Evolutionary conservation across 2,888 invertebrate genomes (phyloP).

Genomic region (Malachius bipustulatus): DNA sequence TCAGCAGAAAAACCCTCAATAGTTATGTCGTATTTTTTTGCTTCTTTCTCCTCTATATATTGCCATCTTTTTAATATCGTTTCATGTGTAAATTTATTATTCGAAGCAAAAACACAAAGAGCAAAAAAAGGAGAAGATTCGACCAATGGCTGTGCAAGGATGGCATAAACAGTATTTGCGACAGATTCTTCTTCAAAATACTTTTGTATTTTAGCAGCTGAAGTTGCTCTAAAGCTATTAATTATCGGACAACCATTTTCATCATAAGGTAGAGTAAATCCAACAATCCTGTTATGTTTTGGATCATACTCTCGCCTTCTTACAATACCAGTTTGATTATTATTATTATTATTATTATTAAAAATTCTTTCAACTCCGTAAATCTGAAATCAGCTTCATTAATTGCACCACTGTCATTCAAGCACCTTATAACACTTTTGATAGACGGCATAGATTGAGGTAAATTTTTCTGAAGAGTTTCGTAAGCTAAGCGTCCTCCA

Average conservation of each 20-base stretch:
- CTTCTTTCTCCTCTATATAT: too few relatives aligned
- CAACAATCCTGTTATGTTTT: constrained; percentile 5
- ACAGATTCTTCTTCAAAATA: neutral
- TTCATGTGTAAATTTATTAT: too few relatives aligned
- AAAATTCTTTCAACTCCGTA: constrained; percentile 5
- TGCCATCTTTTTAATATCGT: too few relatives aligned
- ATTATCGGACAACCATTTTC: constrained; percentile 6
- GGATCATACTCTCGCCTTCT: constrained; percentile 4
- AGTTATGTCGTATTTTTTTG: too few relatives aligned
- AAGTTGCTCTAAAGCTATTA: constrained; percentile 5
- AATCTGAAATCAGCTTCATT: constrained; percentile 4
- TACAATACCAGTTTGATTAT: constrained; percentile 5
- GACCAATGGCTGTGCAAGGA: constrained; percentile 1
- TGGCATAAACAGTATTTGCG: constrained; percentile 3
- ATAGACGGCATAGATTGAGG: constrained; percentile 5
- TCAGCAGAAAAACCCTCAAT: too few relatives aligned
- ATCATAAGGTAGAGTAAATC: constrained; percentile 4
- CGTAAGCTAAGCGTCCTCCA: constrained; percentile 5
- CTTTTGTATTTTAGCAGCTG: constrained; percentile 4
- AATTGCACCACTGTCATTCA: constrained; percentile 1
- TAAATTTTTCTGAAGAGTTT: constrained; percentile 7
- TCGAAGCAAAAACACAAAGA: neutral
- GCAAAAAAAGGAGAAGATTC: neutral
- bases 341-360: constrained; percentile 1
- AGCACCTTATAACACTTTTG: constrained; percentile 2